Percentiles rank a stretch among this genome's conserved stretches.
Evolutionary conservation across 2,797 vertebrate genomes (phyloP).

Genomic region (Tenualosa thibaudeaui): DNA sequence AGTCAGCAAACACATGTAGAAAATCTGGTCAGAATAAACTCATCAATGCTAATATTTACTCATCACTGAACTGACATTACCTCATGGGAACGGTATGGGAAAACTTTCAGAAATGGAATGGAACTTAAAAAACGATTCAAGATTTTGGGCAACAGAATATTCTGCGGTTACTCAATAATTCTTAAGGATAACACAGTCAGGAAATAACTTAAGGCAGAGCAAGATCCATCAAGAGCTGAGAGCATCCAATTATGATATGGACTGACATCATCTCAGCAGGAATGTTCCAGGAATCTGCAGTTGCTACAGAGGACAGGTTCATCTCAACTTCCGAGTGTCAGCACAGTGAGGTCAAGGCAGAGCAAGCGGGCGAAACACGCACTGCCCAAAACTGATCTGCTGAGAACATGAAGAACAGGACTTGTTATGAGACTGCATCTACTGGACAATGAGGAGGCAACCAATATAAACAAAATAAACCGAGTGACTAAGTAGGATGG

Average conservation of each 20-base stretch:
- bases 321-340: neutral
- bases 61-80: neutral
- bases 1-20: neutral
- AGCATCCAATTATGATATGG: neutral
- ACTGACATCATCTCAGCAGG: neutral
- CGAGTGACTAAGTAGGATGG: neutral
- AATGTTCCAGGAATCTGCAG: neutral
- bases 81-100: neutral
- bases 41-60: neutral
- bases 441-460: neutral
- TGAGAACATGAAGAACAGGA: neutral
- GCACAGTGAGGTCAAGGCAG: neutral
- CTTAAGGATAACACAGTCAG: neutral
- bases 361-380: neutral
- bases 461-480: neutral
- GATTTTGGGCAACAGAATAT: neutral
- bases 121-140: neutral
- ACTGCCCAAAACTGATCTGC: neutral
- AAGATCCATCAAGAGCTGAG: neutral
- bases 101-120: neutral
- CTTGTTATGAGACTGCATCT: neutral
- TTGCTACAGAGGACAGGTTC: neutral
- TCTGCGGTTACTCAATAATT: neutral
- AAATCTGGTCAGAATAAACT: neutral
- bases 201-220: neutral